Evolutionary conservation across 2,888 invertebrate species (phyloP), one percentile per base, ranked within the genome.

Genomic region (Noctua janthe): DNA sequence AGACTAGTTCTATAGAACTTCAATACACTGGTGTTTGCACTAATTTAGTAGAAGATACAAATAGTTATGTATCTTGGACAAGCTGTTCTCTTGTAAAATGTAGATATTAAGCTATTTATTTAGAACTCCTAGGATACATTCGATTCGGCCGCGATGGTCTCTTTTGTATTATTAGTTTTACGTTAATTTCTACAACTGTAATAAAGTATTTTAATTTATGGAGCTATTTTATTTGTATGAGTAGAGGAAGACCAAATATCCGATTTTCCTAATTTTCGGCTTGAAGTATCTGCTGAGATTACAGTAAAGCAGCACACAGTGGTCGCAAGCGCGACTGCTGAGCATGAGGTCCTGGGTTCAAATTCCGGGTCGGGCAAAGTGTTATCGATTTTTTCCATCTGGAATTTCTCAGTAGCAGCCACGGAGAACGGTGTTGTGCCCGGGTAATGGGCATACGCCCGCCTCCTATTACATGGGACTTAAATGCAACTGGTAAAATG

Each of bases 101-200:
- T 88, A 85, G 86, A 78, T 76, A 75, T 20, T 89, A 90, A 87
- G 85, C 29, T 88, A 91, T 90, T 91, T 91, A 91, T 90, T 91
- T 88, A 84, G 82, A 78, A n/a, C 71, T 62, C 47, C 59, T 74
- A 76, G 13, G 51, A 73, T 59, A 77, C 66, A 75, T 76, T 78
- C 71, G 76, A 79, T 71, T 64, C 13, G 71, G 70, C 71, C 71
- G 43, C 64, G 6, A 35, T 29, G 82, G 77, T 85, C 71, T 70
- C 74, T 80, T 82, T 82, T 75, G 82, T 88, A 84, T 84, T 88
- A 83, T 82, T 89, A 87, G 72, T 76, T 71, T 70, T 82, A 87
- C 47, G 72, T 59, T 76, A 76, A 84, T 79, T 76, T 85, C 79
- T 89, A 89, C 78, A 86, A 88, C 62, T 82, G 75, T 81, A 89